Percentiles rank a stretch among this genome's conserved stretches.
Conservation (phyloP, 1,140 invertebrate genomes). For the Drosophila trapezifrons region DNA sequence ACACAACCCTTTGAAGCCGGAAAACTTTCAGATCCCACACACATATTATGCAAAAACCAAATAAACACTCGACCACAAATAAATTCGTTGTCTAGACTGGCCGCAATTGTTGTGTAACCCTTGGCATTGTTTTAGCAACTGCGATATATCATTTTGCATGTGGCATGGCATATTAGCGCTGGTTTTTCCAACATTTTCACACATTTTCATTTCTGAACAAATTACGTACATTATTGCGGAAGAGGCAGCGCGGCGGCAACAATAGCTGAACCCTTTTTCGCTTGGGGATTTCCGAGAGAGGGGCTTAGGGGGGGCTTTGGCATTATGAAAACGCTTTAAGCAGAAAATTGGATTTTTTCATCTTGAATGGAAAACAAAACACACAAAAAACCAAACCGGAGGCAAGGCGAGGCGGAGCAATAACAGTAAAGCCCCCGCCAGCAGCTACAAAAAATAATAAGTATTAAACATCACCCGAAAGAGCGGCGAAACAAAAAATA, state of each 20-base stretch:
- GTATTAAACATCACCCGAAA: conserved; percentile 73
- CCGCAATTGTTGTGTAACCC: conserved; percentile 39
- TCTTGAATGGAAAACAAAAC: conserved; percentile 72
- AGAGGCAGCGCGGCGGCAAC: conserved; percentile 17
- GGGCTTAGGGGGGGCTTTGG: conserved; percentile 27
- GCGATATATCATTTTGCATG: conserved; percentile 65
- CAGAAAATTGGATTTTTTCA: conserved; percentile 80
- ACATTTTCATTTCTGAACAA: conserved; percentile 59
- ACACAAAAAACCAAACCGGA: conserved; percentile 42
- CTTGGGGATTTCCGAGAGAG: conserved; percentile 7
- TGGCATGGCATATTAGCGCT: conserved; percentile 57
- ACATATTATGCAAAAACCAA: conserved; percentile 8
- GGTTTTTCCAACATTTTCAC: conserved; percentile 60
- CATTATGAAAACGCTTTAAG: conserved; percentile 74
- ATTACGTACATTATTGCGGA: conserved; percentile 69
- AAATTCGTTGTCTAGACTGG: conserved; percentile 47
- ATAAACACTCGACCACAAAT: conserved; percentile 31
- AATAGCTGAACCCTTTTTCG: conserved; percentile 68
- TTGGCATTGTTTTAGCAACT: conserved; percentile 42
- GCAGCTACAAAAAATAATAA: conserved; percentile 80
- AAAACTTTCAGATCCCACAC: conserved; percentile 2
- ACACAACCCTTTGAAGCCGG: background rate
- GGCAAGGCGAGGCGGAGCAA: conserved; percentile 34
- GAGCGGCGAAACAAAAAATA: conserved; percentile 57
- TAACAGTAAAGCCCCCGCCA: conserved; percentile 66